phyloP scores from a whole-genome alignment of 2,113 vertebrate genomes.

The Theristicus caerulescens region DNA sequence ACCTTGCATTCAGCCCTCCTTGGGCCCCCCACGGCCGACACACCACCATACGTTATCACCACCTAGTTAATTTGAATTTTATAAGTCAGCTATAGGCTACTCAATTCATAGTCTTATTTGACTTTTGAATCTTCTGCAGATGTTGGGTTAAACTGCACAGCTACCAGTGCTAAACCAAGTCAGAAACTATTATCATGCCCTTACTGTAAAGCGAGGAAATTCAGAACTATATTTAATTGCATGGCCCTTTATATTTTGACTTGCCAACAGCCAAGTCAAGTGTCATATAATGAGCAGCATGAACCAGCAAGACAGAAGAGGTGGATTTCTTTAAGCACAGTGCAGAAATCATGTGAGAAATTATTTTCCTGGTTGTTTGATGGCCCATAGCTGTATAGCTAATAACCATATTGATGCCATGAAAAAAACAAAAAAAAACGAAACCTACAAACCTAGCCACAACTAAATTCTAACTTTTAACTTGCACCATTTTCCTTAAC shows the following conservation, averaged over 20 bases:
- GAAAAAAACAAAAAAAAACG: background rate
- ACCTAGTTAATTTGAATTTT: background rate
- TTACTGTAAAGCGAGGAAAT: background rate
- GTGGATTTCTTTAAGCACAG: background rate
- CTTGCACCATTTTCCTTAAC: background rate
- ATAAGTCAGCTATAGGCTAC: background rate
- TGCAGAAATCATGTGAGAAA: background rate
- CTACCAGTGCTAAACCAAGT: background rate
- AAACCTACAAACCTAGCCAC: background rate
- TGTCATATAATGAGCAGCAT: background rate
- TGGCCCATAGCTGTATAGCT: background rate
- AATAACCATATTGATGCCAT: background rate
- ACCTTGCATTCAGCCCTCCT: background rate
- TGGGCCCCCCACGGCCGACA: rapidly evolving
- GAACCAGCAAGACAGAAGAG: background rate
- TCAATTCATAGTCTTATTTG: background rate
- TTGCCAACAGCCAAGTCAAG: background rate
- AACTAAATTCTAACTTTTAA: background rate
- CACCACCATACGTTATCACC: rapidly evolving
- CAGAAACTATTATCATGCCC: background rate
- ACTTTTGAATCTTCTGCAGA: background rate
- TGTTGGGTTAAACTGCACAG: background rate
- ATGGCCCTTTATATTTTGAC: background rate
- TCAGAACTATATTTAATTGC: background rate
- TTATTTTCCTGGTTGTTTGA: background rate